Evolutionary conservation across 2,797 vertebrate species (phyloP).

Genomic region (Rhinella marina): DNA sequence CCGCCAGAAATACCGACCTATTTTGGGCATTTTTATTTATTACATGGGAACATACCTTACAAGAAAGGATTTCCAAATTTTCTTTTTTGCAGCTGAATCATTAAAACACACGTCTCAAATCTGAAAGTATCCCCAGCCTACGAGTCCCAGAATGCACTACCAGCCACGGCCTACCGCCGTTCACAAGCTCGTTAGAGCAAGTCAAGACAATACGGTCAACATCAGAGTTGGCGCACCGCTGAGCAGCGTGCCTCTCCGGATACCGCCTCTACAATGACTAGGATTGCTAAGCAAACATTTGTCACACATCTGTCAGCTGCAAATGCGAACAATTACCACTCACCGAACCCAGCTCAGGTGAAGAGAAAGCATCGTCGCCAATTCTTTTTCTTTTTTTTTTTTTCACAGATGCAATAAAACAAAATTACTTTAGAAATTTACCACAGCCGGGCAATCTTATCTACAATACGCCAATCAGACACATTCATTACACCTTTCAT

Average conservation of each 20-base stretch:
- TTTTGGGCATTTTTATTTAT: too few relatives aligned
- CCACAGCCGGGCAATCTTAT: constrained; percentile 18
- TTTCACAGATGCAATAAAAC: constrained; percentile 40
- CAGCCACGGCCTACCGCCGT: neutral
- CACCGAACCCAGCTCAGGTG: constrained; percentile 11
- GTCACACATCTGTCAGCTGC: constrained; percentile 54
- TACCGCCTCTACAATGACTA: neutral
- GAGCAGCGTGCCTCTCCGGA: neutral
- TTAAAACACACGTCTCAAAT: neutral
- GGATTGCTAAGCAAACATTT: constrained; percentile 4
- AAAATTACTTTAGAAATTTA: constrained; percentile 43
- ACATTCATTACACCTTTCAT: constrained; percentile 41
- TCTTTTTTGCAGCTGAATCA: too few relatives aligned
- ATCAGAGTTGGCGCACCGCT: neutral
- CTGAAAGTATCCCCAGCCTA: neutral
- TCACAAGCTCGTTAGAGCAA: neutral
- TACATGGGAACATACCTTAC: too few relatives aligned
- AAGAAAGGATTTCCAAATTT: too few relatives aligned
- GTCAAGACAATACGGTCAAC: neutral
- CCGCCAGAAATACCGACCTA: too few relatives aligned
- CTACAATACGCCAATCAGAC: constrained; percentile 57
- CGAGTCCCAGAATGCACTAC: neutral
- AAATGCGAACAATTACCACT: constrained; percentile 17
- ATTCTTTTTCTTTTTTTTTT: constrained; percentile 37
- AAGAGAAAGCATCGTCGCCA: neutral